These are phyloP conservation scores for Himalopsyche phryganea DNA, from an alignment of 1,140 invertebrate genomes.

Conservation along the genomic window DNA sequence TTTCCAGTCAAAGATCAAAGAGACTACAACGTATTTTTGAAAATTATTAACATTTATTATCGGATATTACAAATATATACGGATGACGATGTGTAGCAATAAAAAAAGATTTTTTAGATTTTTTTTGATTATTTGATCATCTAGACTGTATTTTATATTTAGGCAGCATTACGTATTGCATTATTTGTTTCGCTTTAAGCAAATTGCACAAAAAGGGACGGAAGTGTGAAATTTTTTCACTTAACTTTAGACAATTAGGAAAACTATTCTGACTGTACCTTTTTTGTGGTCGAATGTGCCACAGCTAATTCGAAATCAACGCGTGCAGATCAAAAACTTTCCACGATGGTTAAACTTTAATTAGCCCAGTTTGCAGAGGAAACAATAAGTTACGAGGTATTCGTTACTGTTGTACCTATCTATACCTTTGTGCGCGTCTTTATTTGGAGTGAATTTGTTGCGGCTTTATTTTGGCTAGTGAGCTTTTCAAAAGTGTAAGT, in stretches of 20 bases:
- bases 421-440: neutral
- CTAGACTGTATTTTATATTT: too few species aligned
- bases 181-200: too few species aligned
- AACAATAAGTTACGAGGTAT: neutral
- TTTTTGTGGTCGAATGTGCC: neutral
- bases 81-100: too few species aligned
- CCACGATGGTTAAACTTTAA: neutral
- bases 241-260: neutral
- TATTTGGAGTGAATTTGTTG: neutral
- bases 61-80: too few species aligned
- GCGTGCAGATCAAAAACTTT: neutral
- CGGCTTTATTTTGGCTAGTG: neutral
- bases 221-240: neutral
- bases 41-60: too few species aligned
- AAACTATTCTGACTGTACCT: neutral
- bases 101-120: too few species aligned
- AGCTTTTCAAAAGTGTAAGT: conserved; percentile 16
- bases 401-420: neutral
- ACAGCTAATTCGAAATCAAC: conserved; percentile 1
- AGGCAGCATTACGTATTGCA: too few species aligned
- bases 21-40: too few species aligned
- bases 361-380: neutral
- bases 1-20: too few species aligned
- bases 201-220: too few species aligned
- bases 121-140: too few species aligned